Conservation (phyloP, 2,797 vertebrate genomes). For the Malurus leucopterus region DNA sequence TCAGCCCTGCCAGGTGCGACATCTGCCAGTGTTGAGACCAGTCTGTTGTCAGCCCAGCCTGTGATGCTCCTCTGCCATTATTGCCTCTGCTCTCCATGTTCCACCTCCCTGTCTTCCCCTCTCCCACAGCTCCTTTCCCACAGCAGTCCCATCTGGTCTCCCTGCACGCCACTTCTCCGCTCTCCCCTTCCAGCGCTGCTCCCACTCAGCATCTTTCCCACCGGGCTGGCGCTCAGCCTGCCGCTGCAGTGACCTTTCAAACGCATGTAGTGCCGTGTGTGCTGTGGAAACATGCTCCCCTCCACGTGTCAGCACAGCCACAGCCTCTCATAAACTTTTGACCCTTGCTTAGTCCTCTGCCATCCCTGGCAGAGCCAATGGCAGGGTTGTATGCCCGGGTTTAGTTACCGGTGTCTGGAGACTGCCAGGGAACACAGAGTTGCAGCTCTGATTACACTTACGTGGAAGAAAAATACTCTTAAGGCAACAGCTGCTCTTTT, state of each 20-base stretch:
- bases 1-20: background rate
- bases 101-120: fast-evolving
- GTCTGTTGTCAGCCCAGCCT: background rate
- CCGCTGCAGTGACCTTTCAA: background rate
- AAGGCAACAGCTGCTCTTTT: background rate
- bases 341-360: background rate
- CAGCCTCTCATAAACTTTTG: background rate
- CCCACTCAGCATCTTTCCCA: background rate
- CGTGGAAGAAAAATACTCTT: background rate
- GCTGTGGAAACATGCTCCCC: background rate
- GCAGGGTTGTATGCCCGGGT: background rate
- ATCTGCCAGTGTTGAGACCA: background rate
- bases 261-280: background rate
- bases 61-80: background rate
- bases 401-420: background rate
- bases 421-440: background rate
- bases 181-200: background rate
- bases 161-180: fast-evolving
- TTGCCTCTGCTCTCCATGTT: background rate
- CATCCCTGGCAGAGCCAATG: background rate
- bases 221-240: background rate
- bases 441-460: background rate
- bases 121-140: background rate
- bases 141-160: fast-evolving
- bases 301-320: background rate